Base-by-base conservation (phyloP, 2,113 vertebrate genomes). In the Chlorodrepanis virens region DNA sequence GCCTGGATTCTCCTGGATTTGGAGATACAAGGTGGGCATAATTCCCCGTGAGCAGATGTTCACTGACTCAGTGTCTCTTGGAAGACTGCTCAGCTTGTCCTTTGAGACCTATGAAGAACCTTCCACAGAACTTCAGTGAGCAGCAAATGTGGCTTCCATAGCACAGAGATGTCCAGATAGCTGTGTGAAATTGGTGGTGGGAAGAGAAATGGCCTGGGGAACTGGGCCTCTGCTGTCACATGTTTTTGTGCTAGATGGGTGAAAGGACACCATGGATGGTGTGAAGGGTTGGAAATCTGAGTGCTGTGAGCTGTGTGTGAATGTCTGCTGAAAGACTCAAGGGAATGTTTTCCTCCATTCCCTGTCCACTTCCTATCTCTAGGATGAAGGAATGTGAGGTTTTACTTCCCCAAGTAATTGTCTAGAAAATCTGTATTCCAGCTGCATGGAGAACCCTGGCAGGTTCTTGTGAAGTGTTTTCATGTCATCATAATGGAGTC, bases 101-200 rank as follows among this genome's bases (percentile, higher is more conserved):
- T 22, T 28, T 42, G 10, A 27, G 7, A 40, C 1, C 8, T 52
- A 0, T 22, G 9, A 25, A 27, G 2, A n/a, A n/a, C n/a, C n/a
- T n/a, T 78, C 24, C 27, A 14, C 5, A 42, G 10, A 40, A 42
- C 23, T 63, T 5, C 29, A 33, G 19, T 31, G 29, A 33, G 53
- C 53, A 54, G 53, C 29, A 54, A 33, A 20, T 50, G 18, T 10
- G 4, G 0, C 13, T 40, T 78, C 7, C 29, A 21, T 4, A 22
- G 29, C 5, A 13, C 9, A 60, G 42, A 24, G 21, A 24, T 47
- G n/a, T 37, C 18, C 28, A 31, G 53, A 37, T 0, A 29, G 8
- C 33, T 37, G 27, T 60, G 56, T 31, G 54, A 37, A 11, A 7
- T 20, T 2, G 1, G 11, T 33, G 35, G 4, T 25, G 12, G 25